phyloP scores from a whole-genome alignment of 2,797 vertebrate species.

The Champsocephalus gunnari region DNA sequence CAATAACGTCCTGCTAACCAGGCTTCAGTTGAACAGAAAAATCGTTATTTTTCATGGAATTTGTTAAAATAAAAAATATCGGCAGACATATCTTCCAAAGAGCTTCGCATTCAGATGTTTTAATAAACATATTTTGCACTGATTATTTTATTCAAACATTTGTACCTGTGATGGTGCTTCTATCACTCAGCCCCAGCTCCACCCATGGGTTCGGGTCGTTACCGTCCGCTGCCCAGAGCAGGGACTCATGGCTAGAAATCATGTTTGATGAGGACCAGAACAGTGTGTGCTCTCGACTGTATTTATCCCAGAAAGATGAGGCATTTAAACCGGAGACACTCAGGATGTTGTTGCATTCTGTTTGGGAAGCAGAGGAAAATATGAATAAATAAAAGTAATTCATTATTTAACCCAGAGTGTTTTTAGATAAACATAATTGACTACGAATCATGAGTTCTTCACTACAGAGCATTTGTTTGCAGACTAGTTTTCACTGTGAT shows the following conservation, averaged over 20 bases:
- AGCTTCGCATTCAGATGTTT: neutral
- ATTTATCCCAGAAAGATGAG: constrained; percentile 84
- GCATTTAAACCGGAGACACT: constrained; percentile 78
- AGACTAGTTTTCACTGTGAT: neutral
- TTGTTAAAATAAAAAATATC: neutral
- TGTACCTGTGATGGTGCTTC: constrained; percentile 86
- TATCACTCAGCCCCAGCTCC: constrained; percentile 86
- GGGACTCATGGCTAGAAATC: constrained; percentile 39
- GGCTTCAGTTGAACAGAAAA: neutral
- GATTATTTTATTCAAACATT: neutral
- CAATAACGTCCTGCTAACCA: neutral
- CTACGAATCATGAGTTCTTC: neutral
- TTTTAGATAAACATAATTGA: constrained; percentile 5
- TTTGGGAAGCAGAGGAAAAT: constrained; percentile 20
- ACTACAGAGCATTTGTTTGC: neutral
- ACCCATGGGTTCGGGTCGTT: constrained; percentile 80
- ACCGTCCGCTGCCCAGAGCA: constrained; percentile 77
- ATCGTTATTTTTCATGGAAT: neutral
- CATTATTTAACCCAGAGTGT: constrained; percentile 15
- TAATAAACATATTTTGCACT: neutral
- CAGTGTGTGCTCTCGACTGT: constrained; percentile 56
- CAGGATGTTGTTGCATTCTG: constrained; percentile 84
- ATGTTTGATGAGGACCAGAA: constrained; percentile 69
- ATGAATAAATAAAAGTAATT: constrained; percentile 6
- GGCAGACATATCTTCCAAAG: neutral